Conservation (phyloP, 1,140 invertebrate species). For the Drosophila micromelanica region DNA sequence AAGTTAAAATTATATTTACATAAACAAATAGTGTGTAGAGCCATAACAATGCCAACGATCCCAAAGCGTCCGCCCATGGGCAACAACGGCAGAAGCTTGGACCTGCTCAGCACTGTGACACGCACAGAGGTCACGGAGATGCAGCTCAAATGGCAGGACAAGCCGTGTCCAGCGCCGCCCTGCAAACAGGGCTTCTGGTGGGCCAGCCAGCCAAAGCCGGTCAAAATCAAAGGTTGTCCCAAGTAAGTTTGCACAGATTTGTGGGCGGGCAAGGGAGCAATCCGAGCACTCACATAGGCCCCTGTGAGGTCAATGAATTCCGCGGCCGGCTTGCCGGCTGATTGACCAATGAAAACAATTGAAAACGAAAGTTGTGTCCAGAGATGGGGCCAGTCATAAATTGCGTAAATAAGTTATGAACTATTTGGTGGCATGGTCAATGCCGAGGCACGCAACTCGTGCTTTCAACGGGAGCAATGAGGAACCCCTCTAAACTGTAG, state of each 20-base stretch:
- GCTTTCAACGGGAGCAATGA: slow-evolving; percentile 8
- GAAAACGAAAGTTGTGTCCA: slow-evolving; percentile 54
- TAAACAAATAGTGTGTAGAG: slow-evolving; percentile 37
- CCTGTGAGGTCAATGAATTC: slow-evolving; percentile 62
- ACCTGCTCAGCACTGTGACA: slow-evolving; percentile 60
- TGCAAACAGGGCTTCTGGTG: slow-evolving; percentile 81
- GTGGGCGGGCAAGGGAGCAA: background rate
- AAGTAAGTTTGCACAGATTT: slow-evolving; percentile 65
- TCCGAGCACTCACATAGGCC: background rate
- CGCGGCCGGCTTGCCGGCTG: slow-evolving; percentile 15
- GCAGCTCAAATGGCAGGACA: slow-evolving; percentile 76
- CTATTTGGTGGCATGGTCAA: slow-evolving; percentile 31
- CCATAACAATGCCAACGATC: slow-evolving; percentile 68
- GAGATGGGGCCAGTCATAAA: slow-evolving; percentile 59
- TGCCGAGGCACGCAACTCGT: slow-evolving; percentile 48
- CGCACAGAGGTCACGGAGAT: slow-evolving; percentile 77
- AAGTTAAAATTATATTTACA: slow-evolving; percentile 32
- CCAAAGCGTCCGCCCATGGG: slow-evolving; percentile 60
- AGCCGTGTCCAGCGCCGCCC: slow-evolving; percentile 71
- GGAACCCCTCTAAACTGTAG: background rate
- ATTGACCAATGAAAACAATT: slow-evolving; percentile 16
- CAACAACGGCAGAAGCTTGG: slow-evolving; percentile 47
- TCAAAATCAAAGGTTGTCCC: slow-evolving; percentile 79
- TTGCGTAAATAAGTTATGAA: slow-evolving; percentile 82
- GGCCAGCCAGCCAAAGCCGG: slow-evolving; percentile 77